phyloP scores from a whole-genome alignment of 1,140 invertebrate species.

The Neodiprion pinetum region DNA sequence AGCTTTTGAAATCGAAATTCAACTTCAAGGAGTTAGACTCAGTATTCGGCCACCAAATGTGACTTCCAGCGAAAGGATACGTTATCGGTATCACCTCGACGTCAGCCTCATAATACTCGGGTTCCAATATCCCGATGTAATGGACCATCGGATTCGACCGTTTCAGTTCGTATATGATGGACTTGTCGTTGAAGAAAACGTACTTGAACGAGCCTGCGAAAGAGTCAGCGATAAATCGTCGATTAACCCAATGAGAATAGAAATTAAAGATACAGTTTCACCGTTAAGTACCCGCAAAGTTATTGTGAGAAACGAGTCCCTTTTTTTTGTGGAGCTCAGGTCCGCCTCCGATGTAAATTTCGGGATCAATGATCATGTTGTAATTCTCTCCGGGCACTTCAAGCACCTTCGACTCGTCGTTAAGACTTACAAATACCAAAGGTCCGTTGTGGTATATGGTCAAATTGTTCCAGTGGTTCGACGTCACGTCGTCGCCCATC shows the following conservation, averaged over 20 bases:
- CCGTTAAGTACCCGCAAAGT: constrained; percentile 63
- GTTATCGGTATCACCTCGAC: constrained; percentile 90
- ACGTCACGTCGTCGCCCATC: constrained; percentile 74
- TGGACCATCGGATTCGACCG: constrained; percentile 83
- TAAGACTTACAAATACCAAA: constrained; percentile 75
- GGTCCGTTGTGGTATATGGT: constrained; percentile 83
- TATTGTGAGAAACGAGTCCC: constrained; percentile 76
- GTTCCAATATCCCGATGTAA: constrained; percentile 80
- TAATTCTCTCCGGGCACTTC: constrained; percentile 75
- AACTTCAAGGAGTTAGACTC: constrained; percentile 76
- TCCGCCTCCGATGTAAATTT: constrained; percentile 90
- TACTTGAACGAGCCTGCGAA: constrained; percentile 88
- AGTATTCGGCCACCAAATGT: constrained; percentile 84
- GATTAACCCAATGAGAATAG: constrained; percentile 36
- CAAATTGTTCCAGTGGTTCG: constrained; percentile 87
- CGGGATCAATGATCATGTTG: constrained; percentile 89
- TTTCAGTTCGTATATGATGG: constrained; percentile 87
- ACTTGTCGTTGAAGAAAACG: constrained; percentile 91
- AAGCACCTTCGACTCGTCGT: constrained; percentile 72
- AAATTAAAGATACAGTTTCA: constrained; percentile 44
- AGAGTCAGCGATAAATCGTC: constrained; percentile 58
- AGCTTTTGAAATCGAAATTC: constrained; percentile 89
- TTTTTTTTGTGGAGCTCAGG: constrained; percentile 80
- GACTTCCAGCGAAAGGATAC: constrained; percentile 87
- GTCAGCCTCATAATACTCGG: constrained; percentile 83